Percentiles rank a stretch among this genome's conserved stretches.
Evolutionary conservation across 2,888 invertebrate species (phyloP).

Genomic region (Dione juno): DNA sequence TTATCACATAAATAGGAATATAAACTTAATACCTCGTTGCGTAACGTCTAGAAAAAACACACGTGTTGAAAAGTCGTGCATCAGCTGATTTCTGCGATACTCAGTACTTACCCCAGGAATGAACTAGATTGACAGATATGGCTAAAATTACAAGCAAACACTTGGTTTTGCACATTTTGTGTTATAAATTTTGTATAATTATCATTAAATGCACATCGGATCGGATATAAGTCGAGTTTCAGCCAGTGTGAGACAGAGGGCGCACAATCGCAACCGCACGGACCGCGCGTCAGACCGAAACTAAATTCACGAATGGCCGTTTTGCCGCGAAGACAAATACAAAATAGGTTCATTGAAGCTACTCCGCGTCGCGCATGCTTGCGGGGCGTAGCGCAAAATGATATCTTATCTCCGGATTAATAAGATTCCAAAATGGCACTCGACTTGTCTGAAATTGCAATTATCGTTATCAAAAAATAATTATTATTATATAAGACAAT

Average conservation of each 20-base stretch:
- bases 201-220: conserved; percentile 69
- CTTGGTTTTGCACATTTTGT: conserved; percentile 74
- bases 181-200: conserved; percentile 65
- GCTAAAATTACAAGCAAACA: conserved; percentile 64
- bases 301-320: conserved; percentile 58
- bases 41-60: conserved; percentile 66
- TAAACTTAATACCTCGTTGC: conserved; percentile 57
- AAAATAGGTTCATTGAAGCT: conserved; percentile 68
- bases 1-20: conserved; percentile 12
- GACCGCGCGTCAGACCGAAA: conserved; percentile 67
- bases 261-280: conserved; percentile 60
- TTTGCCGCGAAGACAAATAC: conserved; percentile 59
- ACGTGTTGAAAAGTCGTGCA: conserved; percentile 65
- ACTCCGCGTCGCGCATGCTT: conserved; percentile 67
- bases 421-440: conserved; percentile 42
- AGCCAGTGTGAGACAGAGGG: conserved; percentile 64
- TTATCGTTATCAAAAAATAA: conserved; percentile 46
- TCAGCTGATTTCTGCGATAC: conserved; percentile 75
- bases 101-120: conserved; percentile 68
- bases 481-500: conserved; percentile 41
- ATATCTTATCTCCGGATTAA: conserved; percentile 58
- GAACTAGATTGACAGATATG: conserved; percentile 61
- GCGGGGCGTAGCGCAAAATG: conserved; percentile 40
- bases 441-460: conserved; percentile 46
- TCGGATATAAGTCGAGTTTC: conserved; percentile 68